phyloP scores from a whole-genome alignment of 2,797 vertebrate genomes.

The Psittacula derbiana region DNA sequence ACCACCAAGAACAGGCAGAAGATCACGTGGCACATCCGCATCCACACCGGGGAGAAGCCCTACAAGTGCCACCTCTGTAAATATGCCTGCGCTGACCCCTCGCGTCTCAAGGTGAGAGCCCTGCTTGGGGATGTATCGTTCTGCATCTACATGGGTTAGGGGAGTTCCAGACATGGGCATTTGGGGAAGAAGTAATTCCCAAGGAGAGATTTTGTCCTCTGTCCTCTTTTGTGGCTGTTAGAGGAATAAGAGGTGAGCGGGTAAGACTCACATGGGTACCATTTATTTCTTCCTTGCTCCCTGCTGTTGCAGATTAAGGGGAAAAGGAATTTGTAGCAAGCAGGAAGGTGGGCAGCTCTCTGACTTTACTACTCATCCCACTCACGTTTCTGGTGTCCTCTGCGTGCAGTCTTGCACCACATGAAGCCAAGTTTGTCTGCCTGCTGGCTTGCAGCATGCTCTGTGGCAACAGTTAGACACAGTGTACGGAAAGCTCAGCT shows the following conservation, averaged over 20 bases:
- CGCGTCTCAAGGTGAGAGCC: slow-evolving; percentile 89
- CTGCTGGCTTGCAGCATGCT: not conserved
- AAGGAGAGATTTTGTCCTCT: not conserved
- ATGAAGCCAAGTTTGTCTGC: not conserved
- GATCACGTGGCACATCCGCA: slow-evolving; percentile 96
- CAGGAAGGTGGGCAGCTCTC: not conserved
- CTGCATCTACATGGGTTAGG: not conserved
- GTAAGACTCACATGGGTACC: not conserved
- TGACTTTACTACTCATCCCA: not conserved
- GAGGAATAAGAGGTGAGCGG: not conserved
- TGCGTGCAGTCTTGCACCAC: not conserved
- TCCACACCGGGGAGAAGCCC: slow-evolving; percentile 96
- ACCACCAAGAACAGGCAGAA: slow-evolving; percentile 94
- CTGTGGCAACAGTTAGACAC: not conserved
- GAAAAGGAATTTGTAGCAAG: not conserved
- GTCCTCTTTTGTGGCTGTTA: not conserved
- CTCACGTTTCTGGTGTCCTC: not conserved
- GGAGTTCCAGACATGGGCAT: not conserved
- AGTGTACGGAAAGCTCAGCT: not conserved
- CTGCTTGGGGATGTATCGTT: not conserved
- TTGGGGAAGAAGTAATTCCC: not conserved
- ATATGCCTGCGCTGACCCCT: slow-evolving; percentile 92
- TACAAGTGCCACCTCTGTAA: slow-evolving; percentile 91
- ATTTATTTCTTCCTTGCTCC: not conserved
- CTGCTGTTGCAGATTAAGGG: not conserved